Percentiles rank a stretch among this genome's conserved stretches.
phyloP scores from a whole-genome alignment of 30 jellyfish, hydroid and myxozoan species.

The Calvadosia cruxmelitensis region DNA sequence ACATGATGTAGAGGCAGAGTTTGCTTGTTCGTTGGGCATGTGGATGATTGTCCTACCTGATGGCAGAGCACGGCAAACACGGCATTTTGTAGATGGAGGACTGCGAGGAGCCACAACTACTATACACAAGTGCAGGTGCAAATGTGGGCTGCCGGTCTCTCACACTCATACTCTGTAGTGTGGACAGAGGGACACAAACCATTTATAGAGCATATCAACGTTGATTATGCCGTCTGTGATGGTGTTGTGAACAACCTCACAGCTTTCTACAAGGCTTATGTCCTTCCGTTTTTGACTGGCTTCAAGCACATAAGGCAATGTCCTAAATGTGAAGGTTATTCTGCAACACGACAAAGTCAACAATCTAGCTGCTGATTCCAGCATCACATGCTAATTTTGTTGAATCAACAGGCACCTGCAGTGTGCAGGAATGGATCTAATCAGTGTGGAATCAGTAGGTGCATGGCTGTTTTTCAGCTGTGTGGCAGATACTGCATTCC shows the following conservation, averaged over 20 bases:
- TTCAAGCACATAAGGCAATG: slow-evolving; percentile 34
- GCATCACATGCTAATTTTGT: background rate
- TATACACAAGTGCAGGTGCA: slow-evolving; percentile 30
- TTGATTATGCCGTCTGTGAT: slow-evolving; percentile 14
- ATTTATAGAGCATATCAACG: slow-evolving; percentile 9
- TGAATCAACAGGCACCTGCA: background rate
- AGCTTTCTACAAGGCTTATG: slow-evolving; percentile 23
- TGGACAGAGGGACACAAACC: slow-evolving; percentile 16
- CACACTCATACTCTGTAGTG: slow-evolving; percentile 11
- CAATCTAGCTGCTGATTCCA: no score
- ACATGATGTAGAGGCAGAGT: no score
- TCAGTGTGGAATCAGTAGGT: background rate
- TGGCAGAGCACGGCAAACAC: no score
- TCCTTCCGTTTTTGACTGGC: slow-evolving; percentile 15
- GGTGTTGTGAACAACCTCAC: slow-evolving; percentile 13
- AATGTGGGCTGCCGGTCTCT: slow-evolving; percentile 1
- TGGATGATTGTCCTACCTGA: no score
- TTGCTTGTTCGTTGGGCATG: no score
- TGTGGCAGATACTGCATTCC: background rate
- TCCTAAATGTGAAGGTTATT: slow-evolving; percentile 35
- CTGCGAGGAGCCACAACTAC: slow-evolving; percentile 37
- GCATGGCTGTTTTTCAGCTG: background rate
- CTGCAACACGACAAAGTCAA: slow-evolving; percentile 12
- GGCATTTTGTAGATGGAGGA: no score
- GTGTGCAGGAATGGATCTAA: background rate